phyloP scores from a whole-genome alignment of 1,140 invertebrate species.

The Pararge aegeria region DNA sequence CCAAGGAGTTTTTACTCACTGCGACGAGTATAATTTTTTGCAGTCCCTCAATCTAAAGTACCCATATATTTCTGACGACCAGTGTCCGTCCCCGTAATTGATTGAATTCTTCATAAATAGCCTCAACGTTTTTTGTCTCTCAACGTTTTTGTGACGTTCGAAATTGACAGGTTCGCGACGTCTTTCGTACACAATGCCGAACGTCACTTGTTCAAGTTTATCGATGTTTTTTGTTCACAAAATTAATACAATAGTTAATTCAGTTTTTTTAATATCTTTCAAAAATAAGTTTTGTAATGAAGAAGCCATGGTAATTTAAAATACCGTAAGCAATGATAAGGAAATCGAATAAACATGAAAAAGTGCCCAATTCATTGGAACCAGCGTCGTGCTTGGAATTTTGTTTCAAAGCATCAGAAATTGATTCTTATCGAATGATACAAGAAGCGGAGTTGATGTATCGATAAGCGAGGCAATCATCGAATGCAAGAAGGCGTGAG shows the following conservation, averaged over 20 bases:
- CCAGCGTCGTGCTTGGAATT: conserved; percentile 13
- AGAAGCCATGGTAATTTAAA: not conserved
- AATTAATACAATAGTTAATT: conserved; percentile 5
- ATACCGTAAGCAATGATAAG: not conserved
- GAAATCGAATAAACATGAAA: not conserved
- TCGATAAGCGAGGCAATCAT: conserved; percentile 60
- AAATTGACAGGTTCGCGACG: conserved; percentile 27
- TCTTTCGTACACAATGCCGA: conserved; percentile 22
- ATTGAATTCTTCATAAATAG: conserved; percentile 67
- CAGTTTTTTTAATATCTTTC: not conserved
- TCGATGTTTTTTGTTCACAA: not conserved
- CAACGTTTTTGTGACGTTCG: conserved; percentile 9
- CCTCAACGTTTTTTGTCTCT: conserved; percentile 30
- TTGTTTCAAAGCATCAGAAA: conserved; percentile 17
- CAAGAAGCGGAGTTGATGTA: conserved; percentile 37
- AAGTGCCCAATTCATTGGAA: not conserved
- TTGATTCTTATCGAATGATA: conserved; percentile 29
- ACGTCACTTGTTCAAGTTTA: conserved; percentile 13
- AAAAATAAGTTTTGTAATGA: not conserved
- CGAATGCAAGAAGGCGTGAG: conserved; percentile 42
- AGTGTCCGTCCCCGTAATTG: conserved; percentile 59
- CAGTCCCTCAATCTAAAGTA: conserved; percentile 53
- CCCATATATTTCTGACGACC: conserved; percentile 60
- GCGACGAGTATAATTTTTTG: conserved; percentile 57
- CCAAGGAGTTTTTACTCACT: conserved; percentile 60